A percentile compares a stretch with the other conserved stretches of the same genome.
phyloP scores from a whole-genome alignment of 2,888 invertebrate genomes.

The Gisinianus flammeolus region DNA sequence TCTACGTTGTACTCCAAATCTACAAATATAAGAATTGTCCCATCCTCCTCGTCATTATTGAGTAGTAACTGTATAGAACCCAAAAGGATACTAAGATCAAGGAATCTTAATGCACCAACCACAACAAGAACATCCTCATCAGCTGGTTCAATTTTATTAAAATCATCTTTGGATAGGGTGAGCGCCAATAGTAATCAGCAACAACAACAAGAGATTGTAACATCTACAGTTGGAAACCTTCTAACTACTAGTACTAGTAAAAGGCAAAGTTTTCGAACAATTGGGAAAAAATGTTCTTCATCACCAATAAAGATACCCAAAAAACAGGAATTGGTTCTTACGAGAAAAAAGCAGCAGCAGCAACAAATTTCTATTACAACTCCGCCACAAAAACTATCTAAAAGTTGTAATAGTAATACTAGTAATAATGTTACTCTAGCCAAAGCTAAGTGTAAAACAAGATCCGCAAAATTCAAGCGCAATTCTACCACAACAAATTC shows the following conservation, averaged over 20 bases:
- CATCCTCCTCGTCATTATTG: background rate
- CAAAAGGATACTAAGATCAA: slow-evolving; percentile 50
- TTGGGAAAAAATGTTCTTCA: slow-evolving; percentile 21
- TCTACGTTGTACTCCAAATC: background rate
- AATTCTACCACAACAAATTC: no score
- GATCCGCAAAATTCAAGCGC: slow-evolving; percentile 6
- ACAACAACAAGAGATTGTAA: slow-evolving; percentile 9
- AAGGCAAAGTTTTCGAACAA: slow-evolving; percentile 27
- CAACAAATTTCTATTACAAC: slow-evolving; percentile 9
- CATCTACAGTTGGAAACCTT: slow-evolving; percentile 12
- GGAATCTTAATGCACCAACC: slow-evolving; percentile 50
- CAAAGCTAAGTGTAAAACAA: slow-evolving; percentile 1
- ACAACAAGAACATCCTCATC: slow-evolving; percentile 18
- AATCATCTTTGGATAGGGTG: slow-evolving; percentile 25
- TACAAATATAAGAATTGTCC: background rate
- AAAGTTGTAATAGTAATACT: background rate
- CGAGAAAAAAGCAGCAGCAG: slow-evolving; percentile 15
- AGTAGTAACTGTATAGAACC: slow-evolving; percentile 8
- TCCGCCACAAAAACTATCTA: background rate
- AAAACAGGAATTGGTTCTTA: slow-evolving; percentile 9
- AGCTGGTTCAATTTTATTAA: slow-evolving; percentile 3
- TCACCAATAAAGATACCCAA: slow-evolving; percentile 10
- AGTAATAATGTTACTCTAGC: background rate
- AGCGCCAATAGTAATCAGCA: background rate
- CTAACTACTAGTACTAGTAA: no score